Conservation (phyloP, 1,140 invertebrate species). For the Meloidogyne chitwoodi region DNA sequence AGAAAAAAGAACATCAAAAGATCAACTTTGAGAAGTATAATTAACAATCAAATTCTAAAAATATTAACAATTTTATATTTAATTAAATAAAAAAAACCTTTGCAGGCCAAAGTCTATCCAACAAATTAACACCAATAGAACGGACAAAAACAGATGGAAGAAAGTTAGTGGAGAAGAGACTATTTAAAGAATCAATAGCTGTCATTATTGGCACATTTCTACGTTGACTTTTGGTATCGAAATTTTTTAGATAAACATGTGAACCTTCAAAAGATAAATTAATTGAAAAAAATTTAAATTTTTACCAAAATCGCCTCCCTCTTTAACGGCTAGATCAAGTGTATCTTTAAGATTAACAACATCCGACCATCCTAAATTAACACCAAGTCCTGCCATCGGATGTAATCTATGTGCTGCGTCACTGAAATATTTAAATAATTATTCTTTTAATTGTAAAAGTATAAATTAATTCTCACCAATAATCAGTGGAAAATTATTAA, state of each 20-base stretch:
- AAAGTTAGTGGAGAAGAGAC: constrained; percentile 75
- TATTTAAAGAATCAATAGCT: constrained; percentile 79
- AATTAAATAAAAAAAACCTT: constrained; percentile 67
- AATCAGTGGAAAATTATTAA: too few relatives aligned
- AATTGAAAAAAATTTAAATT: background rate
- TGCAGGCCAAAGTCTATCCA: constrained; percentile 73
- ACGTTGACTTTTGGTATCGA: constrained; percentile 77
- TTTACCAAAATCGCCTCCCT: constrained; percentile 72
- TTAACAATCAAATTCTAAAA: constrained; percentile 41
- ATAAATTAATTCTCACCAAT: too few relatives aligned
- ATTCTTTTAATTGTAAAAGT: constrained; percentile 25
- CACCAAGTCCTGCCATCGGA: constrained; percentile 78
- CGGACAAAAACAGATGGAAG: constrained; percentile 75
- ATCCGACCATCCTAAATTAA: constrained; percentile 94
- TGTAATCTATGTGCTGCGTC: constrained; percentile 94
- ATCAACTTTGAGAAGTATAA: constrained; percentile 11
- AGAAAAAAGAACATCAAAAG: background rate
- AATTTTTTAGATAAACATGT: constrained; percentile 69
- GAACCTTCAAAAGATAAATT: constrained; percentile 59
- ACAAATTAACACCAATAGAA: constrained; percentile 78
- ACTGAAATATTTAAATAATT: constrained; percentile 60
- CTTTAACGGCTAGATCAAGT: constrained; percentile 70
- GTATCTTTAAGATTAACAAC: constrained; percentile 71
- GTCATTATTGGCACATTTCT: constrained; percentile 82
- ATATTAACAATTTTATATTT: background rate